These are phyloP conservation scores for Vimba vimba DNA, from an alignment of 2,113 vertebrate species.

Conservation along the genomic window DNA sequence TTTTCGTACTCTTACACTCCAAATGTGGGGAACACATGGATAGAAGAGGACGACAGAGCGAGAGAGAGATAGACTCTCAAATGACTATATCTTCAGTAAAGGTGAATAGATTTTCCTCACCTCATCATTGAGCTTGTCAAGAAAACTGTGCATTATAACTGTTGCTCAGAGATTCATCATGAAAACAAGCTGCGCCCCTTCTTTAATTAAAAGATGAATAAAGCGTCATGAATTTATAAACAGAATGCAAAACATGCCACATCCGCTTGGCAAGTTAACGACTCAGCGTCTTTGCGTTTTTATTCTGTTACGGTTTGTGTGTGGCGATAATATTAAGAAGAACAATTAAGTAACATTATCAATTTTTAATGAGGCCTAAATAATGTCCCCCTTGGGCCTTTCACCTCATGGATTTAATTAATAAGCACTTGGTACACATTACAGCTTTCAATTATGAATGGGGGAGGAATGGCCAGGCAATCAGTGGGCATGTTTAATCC, in stretches of 20 bases:
- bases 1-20: neutral
- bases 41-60: neutral
- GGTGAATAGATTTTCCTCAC: conserved; percentile 47
- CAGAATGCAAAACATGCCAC: conserved; percentile 29
- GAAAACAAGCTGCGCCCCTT: conserved; percentile 53
- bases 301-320: conserved; percentile 37
- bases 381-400: conserved; percentile 74
- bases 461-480: conserved; percentile 71
- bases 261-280: conserved; percentile 22
- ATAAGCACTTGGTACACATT: conserved; percentile 77
- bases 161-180: conserved; percentile 43
- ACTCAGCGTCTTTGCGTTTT: conserved; percentile 35
- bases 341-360: conserved; percentile 80
- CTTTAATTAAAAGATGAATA: conserved; percentile 57
- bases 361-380: conserved; percentile 82
- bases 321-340: conserved; percentile 65
- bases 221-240: conserved; percentile 40
- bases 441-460: conserved; percentile 78
- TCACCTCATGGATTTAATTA: conserved; percentile 82
- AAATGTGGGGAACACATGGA: neutral
- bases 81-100: conserved; percentile 29
- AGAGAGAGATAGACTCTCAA: neutral
- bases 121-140: conserved; percentile 55
- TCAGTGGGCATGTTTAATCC: conserved; percentile 77
- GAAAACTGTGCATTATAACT: conserved; percentile 47